Evolutionary conservation across 2,888 invertebrate genomes (phyloP), one percentile per base, ranked within the genome.

Genomic region (Drosophila mimetica): DNA sequence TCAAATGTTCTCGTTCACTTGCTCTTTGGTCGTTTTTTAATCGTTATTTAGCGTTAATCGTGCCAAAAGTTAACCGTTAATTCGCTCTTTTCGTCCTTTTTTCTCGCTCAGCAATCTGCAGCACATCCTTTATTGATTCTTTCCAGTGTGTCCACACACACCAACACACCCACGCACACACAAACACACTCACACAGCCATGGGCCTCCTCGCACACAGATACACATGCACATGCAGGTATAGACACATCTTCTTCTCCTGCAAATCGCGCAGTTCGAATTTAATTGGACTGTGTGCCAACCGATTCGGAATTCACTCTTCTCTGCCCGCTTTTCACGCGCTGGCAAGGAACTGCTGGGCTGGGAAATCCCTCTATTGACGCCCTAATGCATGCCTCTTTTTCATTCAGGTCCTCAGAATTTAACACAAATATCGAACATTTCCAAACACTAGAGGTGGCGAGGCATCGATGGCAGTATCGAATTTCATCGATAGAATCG

Each of bases 121-220:
- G 77, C 85, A 85, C 83, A 89, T 89, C 89, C 89, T 89, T 88
- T 88, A 88, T 88, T 89, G 88, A 88, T 88, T 88, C 89, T 83
- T 89, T 85, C 75, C 75, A 78, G 76, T 80, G 78, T 76, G 80
- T 85, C 58, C 63, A 66, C 59, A 58, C 39, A 42, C 72, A 85
- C 65, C 61, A 50, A 51, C 53, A 50, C 20, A 14, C 42, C 8
- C 13, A 42, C 42, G n/a, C 48, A 65, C 54, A 73, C 57, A 47
- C 60, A 52, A 54, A 55, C 66, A 30, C 63, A 41, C 84, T 80
- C 86, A 86, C 84, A 80, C 80, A 74, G 47, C 65, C 64, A 47
- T 32, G 37, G 69, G 25, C 25, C 44, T 28, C 44, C 44, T 46
- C 46, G 30, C 42, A 66, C 47, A 59, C 69, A 60, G 39, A 55